phyloP scores from a whole-genome alignment of 2,888 invertebrate genomes.

The Pelosia muscerda region DNA sequence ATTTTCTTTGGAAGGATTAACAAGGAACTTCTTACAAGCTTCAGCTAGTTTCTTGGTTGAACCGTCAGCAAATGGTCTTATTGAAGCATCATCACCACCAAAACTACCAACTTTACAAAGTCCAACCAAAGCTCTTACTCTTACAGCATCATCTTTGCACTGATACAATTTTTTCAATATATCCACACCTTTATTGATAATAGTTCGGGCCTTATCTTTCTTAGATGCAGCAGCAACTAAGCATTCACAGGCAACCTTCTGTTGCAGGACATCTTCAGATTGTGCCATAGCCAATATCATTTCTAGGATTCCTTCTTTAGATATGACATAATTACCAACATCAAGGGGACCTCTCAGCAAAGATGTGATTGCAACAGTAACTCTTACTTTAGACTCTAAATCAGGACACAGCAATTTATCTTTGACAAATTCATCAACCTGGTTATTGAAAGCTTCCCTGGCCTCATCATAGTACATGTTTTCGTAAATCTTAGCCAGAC shows the following conservation, averaged over 20 bases:
- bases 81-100: slow-evolving; percentile 98
- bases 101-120: slow-evolving; percentile 98
- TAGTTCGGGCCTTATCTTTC: slow-evolving; percentile 97
- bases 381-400: slow-evolving; percentile 95
- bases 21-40: slow-evolving; percentile 96
- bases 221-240: slow-evolving; percentile 98
- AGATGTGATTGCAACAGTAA: slow-evolving; percentile 95
- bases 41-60: slow-evolving; percentile 96
- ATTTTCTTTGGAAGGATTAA: slow-evolving; percentile 94
- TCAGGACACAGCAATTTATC: slow-evolving; percentile 94
- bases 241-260: slow-evolving; percentile 98
- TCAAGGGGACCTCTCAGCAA: slow-evolving; percentile 96
- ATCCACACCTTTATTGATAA: slow-evolving; percentile 95
- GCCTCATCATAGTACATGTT: slow-evolving; percentile 98
- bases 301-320: slow-evolving; percentile 95
- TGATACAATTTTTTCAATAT: slow-evolving; percentile 97
- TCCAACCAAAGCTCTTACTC: slow-evolving; percentile 96
- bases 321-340: slow-evolving; percentile 95
- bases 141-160: slow-evolving; percentile 95
- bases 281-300: slow-evolving; percentile 99
- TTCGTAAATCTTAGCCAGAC: slow-evolving; percentile 96
- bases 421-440: slow-evolving; percentile 95
- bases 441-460: slow-evolving; percentile 90
- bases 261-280: slow-evolving; percentile 95
- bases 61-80: slow-evolving; percentile 97